These are phyloP conservation scores for Drosophila glabriapex DNA, from an alignment of 2,888 invertebrate species.

Conservation along the genomic window DNA sequence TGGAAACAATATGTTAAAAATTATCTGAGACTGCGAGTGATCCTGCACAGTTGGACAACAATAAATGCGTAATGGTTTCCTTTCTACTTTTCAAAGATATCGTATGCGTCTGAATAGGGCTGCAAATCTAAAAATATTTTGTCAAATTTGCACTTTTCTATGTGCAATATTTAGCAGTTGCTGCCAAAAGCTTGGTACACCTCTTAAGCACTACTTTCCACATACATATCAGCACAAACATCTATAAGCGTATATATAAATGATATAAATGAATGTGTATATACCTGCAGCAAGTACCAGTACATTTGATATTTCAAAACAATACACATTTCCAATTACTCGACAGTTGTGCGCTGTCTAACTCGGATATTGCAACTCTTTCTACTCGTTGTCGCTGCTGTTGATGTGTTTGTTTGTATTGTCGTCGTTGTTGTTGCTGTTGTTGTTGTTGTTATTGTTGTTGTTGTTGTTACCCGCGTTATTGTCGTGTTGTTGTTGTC, in stretches of 20 bases:
- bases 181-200: too few relatives aligned
- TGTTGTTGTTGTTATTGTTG: slow-evolving; percentile 15
- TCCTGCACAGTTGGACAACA: too few relatives aligned
- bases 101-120: neutral
- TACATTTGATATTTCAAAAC: slow-evolving; percentile 52
- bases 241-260: neutral
- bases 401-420: slow-evolving; percentile 9
- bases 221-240: neutral
- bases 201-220: neutral
- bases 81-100: too few relatives aligned
- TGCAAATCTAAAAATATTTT: neutral
- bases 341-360: slow-evolving; percentile 72
- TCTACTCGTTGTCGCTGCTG: slow-evolving; percentile 1
- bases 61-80: too few relatives aligned
- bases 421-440: slow-evolving; percentile 10
- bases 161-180: neutral
- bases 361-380: slow-evolving; percentile 28
- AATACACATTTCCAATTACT: slow-evolving; percentile 79
- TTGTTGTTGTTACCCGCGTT: slow-evolving; percentile 19
- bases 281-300: slow-evolving; percentile 11
- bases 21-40: too few relatives aligned
- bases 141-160: neutral
- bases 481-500: slow-evolving; percentile 29
- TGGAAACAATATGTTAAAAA: neutral
- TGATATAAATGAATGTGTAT: neutral